phyloP scores from a whole-genome alignment of 2,888 invertebrate genomes.

The Acanthoscelides obtectus region DNA sequence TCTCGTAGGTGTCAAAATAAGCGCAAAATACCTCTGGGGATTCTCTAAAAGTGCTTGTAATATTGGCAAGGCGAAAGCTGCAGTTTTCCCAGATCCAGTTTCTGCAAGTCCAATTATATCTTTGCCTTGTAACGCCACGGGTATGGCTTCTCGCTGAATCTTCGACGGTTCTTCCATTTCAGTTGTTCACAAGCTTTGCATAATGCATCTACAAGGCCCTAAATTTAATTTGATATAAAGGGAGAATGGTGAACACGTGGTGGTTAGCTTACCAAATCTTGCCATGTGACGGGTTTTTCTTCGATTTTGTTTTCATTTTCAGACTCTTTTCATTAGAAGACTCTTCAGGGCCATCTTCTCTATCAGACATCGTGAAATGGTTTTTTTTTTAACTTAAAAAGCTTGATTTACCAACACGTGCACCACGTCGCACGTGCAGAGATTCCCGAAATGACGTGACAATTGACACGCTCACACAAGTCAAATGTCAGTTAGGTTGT shows the following conservation, averaged over 20 bases:
- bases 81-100: slow-evolving; percentile 95
- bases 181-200: slow-evolving; percentile 88
- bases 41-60: slow-evolving; percentile 84
- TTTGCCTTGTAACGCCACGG: slow-evolving; percentile 82
- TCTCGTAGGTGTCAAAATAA: slow-evolving; percentile 92
- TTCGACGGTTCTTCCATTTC: slow-evolving; percentile 93
- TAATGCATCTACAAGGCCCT: slow-evolving; percentile 80
- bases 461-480: no score
- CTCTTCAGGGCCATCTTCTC: not conserved
- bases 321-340: not conserved
- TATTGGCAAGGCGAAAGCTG: slow-evolving; percentile 95
- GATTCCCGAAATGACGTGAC: no score
- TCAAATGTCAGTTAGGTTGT: no score
- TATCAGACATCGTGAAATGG: not conserved
- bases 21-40: slow-evolving; percentile 90
- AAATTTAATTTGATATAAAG: not conserved
- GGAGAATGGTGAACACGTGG: slow-evolving; percentile 20
- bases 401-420: no score
- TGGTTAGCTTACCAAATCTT: slow-evolving; percentile 54
- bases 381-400: no score
- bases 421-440: no score
- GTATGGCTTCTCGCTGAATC: slow-evolving; percentile 93
- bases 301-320: slow-evolving; percentile 1
- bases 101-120: slow-evolving; percentile 65
- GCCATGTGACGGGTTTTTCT: slow-evolving; percentile 49